Conservation (phyloP, 1,140 invertebrate species). For the Trichonephila inaurata region DNA sequence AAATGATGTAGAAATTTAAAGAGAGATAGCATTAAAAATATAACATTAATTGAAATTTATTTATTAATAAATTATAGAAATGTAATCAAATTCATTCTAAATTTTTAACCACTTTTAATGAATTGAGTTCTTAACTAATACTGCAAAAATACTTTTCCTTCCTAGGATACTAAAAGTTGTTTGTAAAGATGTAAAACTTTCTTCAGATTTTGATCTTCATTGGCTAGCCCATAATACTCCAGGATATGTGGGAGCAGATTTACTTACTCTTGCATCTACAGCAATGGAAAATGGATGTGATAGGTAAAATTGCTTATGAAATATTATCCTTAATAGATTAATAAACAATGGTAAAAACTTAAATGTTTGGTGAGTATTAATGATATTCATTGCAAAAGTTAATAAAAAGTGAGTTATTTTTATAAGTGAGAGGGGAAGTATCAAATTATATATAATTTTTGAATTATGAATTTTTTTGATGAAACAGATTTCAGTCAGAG, state of each 20-base stretch:
- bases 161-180: slow-evolving; percentile 84
- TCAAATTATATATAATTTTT: too few species aligned
- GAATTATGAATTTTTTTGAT: too few species aligned
- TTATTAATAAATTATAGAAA: too few species aligned
- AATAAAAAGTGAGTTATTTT: too few species aligned
- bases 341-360: too few species aligned
- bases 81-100: not conserved
- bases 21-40: too few species aligned
- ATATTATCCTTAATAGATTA: not conserved
- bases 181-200: slow-evolving; percentile 85
- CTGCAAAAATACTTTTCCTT: slow-evolving; percentile 58
- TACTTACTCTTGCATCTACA: slow-evolving; percentile 91
- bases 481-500: too few species aligned
- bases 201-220: slow-evolving; percentile 86
- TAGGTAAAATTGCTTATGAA: slow-evolving; percentile 29
- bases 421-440: too few species aligned
- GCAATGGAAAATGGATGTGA: slow-evolving; percentile 89
- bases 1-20: too few species aligned
- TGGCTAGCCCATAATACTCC: slow-evolving; percentile 91
- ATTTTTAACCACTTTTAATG: not conserved
- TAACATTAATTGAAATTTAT: too few species aligned
- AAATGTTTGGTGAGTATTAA: not conserved
- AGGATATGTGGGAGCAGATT: slow-evolving; percentile 98
- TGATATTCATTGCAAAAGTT: not conserved
- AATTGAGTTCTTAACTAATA: too few species aligned